These are phyloP conservation scores for Heliangelus exortis DNA, from an alignment of 2,797 vertebrate species.

Conservation along the genomic window DNA sequence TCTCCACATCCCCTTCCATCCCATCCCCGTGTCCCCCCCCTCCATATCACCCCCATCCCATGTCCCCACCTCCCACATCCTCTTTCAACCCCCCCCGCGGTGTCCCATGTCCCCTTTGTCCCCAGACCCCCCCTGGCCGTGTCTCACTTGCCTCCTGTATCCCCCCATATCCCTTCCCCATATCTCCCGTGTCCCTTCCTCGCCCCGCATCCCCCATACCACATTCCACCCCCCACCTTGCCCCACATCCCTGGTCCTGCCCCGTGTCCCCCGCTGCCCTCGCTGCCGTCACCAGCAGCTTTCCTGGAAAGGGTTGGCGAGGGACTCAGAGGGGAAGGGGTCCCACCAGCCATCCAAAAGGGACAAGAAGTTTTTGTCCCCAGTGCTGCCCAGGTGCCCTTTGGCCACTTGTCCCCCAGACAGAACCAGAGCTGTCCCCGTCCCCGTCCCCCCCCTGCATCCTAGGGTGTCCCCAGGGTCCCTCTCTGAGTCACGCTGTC, in stretches of 20 bases:
- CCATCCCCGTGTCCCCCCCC: no score
- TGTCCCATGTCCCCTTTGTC: no score
- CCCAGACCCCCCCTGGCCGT: no score
- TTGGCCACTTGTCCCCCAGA: background rate
- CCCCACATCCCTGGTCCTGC: no score
- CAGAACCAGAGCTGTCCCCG: background rate
- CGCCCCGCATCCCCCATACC: fast-evolving
- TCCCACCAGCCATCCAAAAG: background rate
- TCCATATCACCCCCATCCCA: fast-evolving
- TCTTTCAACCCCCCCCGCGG: no score
- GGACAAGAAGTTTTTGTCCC: background rate
- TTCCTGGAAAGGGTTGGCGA: background rate
- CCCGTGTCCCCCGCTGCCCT: background rate
- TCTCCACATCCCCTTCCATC: no score
- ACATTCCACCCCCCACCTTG: no score
- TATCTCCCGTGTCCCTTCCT: no score
- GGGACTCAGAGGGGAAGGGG: background rate
- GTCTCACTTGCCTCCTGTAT: background rate
- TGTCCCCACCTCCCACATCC: background rate
- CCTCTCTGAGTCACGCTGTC: background rate
- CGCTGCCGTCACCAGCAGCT: background rate
- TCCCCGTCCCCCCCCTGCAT: fast-evolving
- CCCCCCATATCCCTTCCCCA: no score
- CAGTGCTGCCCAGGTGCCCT: background rate
- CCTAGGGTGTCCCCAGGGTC: background rate